A percentile compares a stretch with the other conserved stretches of the same genome.
Conservation (phyloP, 2,797 vertebrate species). For the Ataeniobius toweri region DNA sequence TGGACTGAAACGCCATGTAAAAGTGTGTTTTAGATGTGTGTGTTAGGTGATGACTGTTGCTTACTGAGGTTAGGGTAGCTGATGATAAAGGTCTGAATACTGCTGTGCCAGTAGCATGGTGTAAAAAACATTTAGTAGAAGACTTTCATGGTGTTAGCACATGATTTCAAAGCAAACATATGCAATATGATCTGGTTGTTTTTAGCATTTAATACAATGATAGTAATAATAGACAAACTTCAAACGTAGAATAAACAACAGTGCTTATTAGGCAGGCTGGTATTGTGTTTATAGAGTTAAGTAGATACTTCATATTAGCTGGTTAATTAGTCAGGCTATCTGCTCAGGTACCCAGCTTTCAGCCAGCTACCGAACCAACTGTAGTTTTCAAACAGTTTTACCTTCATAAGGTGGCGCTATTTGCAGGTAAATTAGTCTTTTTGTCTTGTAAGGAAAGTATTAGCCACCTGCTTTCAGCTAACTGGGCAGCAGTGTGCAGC, state of each 20-base stretch:
- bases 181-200: background rate
- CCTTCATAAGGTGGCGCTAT: background rate
- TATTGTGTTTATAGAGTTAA: background rate
- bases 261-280: background rate
- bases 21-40: background rate
- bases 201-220: background rate
- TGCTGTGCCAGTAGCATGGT: background rate
- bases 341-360: background rate
- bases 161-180: background rate
- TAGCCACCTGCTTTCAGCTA: background rate
- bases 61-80: background rate
- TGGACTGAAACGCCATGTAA: background rate
- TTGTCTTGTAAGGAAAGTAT: background rate
- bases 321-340: background rate
- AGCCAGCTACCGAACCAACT: background rate
- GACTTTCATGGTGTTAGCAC: background rate
- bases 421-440: background rate
- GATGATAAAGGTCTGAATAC: background rate
- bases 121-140: too few species aligned
- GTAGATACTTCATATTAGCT: background rate
- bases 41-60: background rate
- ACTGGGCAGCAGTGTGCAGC: background rate
- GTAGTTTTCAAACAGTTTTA: background rate
- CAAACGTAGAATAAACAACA: background rate
- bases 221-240: background rate